Evolutionary conservation across 2,113 vertebrate species (phyloP).

Genomic region (Psophia crepitans): DNA sequence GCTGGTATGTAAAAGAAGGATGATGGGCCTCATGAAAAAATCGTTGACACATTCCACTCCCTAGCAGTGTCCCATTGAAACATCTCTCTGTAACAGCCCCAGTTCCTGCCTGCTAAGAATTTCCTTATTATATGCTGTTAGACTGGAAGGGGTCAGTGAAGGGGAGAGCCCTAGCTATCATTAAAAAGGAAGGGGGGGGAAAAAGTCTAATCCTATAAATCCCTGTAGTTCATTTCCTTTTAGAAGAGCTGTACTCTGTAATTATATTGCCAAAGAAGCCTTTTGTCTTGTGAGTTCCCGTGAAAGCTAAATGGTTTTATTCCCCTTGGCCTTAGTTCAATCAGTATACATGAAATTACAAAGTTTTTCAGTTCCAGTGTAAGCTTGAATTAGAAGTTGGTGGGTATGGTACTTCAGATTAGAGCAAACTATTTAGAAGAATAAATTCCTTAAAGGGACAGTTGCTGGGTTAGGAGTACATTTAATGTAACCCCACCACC

Average conservation of each 20-base stretch:
- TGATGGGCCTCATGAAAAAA: background rate
- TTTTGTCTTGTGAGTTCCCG: conserved; percentile 24
- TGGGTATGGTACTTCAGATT: background rate
- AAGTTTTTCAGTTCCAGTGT: background rate
- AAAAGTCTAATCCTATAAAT: conserved; percentile 20
- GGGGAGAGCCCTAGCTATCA: background rate
- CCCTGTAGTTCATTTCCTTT: conserved; percentile 41
- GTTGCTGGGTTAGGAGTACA: background rate
- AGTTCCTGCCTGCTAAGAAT: background rate
- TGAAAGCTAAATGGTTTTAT: conserved; percentile 30
- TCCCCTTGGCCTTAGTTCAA: conserved; percentile 34
- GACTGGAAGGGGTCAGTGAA: background rate
- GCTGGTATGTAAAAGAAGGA: background rate
- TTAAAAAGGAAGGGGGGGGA: background rate
- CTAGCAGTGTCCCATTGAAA: background rate
- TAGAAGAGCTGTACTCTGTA: conserved; percentile 31
- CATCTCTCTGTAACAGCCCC: background rate
- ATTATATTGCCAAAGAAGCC: conserved; percentile 32
- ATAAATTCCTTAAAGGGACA: background rate
- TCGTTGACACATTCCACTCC: background rate
- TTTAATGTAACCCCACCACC: background rate
- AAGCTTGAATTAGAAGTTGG: background rate
- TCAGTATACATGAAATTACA: background rate
- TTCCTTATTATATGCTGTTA: background rate
- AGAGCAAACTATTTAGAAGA: background rate